Conservation (phyloP, 2,888 invertebrate genomes). For the Amiota communis region DNA sequence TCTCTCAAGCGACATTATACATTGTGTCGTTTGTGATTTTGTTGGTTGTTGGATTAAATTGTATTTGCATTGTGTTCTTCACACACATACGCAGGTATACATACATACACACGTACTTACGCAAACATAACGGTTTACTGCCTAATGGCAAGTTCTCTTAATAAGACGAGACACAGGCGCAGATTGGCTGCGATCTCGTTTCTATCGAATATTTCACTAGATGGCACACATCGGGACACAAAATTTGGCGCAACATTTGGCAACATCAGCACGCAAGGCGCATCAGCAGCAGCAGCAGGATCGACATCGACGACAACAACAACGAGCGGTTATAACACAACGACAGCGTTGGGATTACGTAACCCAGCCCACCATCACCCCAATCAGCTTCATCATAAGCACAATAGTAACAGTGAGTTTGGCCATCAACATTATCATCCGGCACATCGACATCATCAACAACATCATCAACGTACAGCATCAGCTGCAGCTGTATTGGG, state of each 20-base stretch:
- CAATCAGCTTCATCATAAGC: not conserved
- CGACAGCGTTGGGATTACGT: constrained; percentile 58
- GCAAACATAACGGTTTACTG: constrained; percentile 55
- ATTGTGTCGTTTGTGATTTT: not conserved
- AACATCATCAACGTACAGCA: constrained; percentile 45
- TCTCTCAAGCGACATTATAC: not conserved
- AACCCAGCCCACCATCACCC: not conserved
- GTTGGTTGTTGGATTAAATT: not conserved
- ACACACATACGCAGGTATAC: not conserved
- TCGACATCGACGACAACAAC: constrained; percentile 52
- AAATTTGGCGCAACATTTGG: constrained; percentile 75
- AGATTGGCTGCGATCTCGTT: constrained; percentile 94
- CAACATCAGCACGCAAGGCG: constrained; percentile 57
- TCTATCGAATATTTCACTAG: constrained; percentile 94
- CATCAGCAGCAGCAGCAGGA: constrained; percentile 34
- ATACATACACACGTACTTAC: constrained; percentile 10
- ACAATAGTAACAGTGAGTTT: not conserved
- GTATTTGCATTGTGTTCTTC: not conserved
- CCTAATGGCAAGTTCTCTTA: constrained; percentile 74
- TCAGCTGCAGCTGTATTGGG: constrained; percentile 48
- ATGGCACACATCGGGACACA: constrained; percentile 88
- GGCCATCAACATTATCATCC: constrained; percentile 56
- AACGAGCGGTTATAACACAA: constrained; percentile 49
- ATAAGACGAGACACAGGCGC: constrained; percentile 82
- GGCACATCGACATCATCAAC: constrained; percentile 54